These are phyloP conservation scores for Zosterops borbonicus DNA, from an alignment of 2,113 vertebrate species.

Conservation along the genomic window DNA sequence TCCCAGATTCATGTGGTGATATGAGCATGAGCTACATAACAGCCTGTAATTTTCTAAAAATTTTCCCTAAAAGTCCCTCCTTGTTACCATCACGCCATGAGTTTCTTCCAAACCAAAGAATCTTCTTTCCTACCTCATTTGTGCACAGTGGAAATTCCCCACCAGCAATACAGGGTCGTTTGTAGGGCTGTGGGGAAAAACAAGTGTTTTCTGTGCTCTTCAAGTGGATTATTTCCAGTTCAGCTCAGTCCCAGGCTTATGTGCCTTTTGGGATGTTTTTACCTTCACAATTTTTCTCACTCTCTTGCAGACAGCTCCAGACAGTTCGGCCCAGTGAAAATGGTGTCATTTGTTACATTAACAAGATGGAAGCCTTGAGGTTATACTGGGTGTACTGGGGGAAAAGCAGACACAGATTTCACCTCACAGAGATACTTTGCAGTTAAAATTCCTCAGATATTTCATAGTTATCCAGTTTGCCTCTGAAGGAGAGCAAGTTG, in stretches of 20 bases:
- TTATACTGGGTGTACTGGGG: background rate
- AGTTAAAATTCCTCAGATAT: background rate
- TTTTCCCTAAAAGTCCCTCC: background rate
- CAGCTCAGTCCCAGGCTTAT: background rate
- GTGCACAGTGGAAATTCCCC: rapidly evolving
- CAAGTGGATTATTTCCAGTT: background rate
- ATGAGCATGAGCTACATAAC: background rate
- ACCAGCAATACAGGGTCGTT: rapidly evolving
- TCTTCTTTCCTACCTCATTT: background rate
- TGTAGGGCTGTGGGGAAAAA: background rate
- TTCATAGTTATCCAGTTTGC: background rate
- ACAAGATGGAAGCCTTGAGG: background rate
- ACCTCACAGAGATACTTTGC: background rate
- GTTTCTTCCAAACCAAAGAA: background rate
- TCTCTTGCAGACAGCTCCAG: background rate
- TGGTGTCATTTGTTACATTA: background rate
- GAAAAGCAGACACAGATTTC: background rate
- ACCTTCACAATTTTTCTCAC: background rate
- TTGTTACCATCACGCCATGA: background rate
- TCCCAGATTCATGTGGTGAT: background rate
- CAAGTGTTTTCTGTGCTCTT: background rate
- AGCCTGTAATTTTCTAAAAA: background rate
- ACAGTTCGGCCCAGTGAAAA: background rate
- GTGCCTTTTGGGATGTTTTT: background rate
- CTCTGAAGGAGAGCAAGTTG: background rate